phyloP scores from a whole-genome alignment of 2,888 invertebrate genomes.

The Dermolepida albohirtum region DNA sequence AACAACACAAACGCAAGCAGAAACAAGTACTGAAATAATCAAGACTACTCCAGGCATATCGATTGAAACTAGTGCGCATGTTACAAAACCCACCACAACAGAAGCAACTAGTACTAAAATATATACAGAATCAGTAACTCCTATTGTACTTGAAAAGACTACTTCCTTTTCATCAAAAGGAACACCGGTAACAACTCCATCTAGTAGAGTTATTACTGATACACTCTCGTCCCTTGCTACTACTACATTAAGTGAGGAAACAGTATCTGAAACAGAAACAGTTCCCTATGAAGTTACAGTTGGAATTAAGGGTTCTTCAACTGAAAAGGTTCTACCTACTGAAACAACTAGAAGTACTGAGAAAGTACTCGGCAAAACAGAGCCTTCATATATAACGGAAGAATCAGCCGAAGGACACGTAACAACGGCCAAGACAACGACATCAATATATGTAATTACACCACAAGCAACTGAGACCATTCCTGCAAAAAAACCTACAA shows the following conservation, averaged over 20 bases:
- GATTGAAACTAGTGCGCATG: not conserved
- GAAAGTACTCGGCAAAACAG: not conserved
- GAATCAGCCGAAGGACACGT: not conserved
- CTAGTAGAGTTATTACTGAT: not conserved
- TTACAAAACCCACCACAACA: not conserved
- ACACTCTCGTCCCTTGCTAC: constrained; percentile 36
- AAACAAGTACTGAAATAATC: constrained; percentile 18
- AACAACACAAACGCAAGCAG: not conserved
- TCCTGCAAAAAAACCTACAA: not conserved
- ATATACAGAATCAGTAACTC: constrained; percentile 23
- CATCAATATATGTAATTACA: not conserved
- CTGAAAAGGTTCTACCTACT: not conserved
- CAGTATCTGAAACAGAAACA: constrained; percentile 59
- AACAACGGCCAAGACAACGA: not conserved
- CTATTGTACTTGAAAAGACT: not conserved
- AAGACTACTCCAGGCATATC: constrained; percentile 7
- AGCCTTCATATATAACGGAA: not conserved
- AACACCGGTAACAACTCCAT: constrained; percentile 7
- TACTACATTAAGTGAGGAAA: constrained; percentile 31
- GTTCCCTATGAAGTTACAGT: constrained; percentile 56
- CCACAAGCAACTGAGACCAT: constrained; percentile 7
- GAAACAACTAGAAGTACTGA: not conserved
- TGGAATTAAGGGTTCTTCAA: constrained; percentile 51
- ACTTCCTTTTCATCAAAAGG: constrained; percentile 28
- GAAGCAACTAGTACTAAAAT: constrained; percentile 18